Percentiles rank a stretch among this genome's conserved stretches.
phyloP scores from a whole-genome alignment of 2,888 invertebrate genomes.

The Phalangium opilio region DNA sequence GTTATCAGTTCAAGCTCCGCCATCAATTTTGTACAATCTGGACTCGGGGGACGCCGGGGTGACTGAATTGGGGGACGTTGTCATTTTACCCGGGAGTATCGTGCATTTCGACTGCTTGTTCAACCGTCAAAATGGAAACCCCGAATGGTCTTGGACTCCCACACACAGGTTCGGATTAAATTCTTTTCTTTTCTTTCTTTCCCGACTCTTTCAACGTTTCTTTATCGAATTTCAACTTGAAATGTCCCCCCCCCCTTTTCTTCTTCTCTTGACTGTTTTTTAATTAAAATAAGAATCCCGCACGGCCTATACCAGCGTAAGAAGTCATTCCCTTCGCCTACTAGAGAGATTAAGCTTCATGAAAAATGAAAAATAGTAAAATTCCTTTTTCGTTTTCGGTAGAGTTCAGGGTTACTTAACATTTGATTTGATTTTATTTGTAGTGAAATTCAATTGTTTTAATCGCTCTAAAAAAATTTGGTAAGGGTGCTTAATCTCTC shows the following conservation, averaged over 20 bases:
- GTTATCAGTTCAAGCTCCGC: slow-evolving; percentile 19
- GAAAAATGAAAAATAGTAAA: too few relatives aligned
- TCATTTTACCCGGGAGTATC: slow-evolving; percentile 62
- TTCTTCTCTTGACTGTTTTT: neutral
- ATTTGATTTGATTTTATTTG: too few relatives aligned
- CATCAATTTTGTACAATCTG: slow-evolving; percentile 22
- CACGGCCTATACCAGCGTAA: too few relatives aligned
- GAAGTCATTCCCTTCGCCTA: too few relatives aligned
- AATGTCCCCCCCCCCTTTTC: neutral
- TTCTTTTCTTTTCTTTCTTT: neutral
- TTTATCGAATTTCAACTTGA: neutral
- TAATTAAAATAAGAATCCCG: neutral
- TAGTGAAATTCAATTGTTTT: too few relatives aligned
- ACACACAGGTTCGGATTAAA: slow-evolving; percentile 18
- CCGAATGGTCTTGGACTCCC: slow-evolving; percentile 79
- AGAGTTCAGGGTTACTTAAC: too few relatives aligned
- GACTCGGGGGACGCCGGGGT: slow-evolving; percentile 18
- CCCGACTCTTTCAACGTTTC: neutral
- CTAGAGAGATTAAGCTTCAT: too few relatives aligned
- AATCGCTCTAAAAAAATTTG: too few relatives aligned
- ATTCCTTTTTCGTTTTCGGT: too few relatives aligned
- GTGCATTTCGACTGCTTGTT: slow-evolving; percentile 68
- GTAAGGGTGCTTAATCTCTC: too few relatives aligned
- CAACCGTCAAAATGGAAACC: slow-evolving; percentile 55
- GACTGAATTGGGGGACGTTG: slow-evolving; percentile 48